phyloP scores from a whole-genome alignment of 2,888 invertebrate genomes.

The Lithophane leautieri region DNA sequence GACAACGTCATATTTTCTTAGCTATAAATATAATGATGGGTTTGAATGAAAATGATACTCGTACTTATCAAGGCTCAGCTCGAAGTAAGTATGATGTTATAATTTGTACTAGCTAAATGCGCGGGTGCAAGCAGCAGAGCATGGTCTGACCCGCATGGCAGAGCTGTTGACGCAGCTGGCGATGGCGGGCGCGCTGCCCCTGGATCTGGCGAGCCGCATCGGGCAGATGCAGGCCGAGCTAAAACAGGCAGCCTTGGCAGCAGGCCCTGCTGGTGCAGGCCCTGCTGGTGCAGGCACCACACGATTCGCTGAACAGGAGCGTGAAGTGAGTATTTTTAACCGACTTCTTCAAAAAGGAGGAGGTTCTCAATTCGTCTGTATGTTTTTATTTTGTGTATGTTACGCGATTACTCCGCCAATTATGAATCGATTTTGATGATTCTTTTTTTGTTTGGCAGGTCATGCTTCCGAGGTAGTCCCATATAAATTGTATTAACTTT shows the following conservation, averaged over 20 bases:
- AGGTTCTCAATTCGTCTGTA: no score
- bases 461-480: no score
- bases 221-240: conserved; percentile 19
- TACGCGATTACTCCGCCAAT: no score
- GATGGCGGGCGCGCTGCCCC: conserved; percentile 38
- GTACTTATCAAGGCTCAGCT: background rate
- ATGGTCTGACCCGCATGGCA: conserved; percentile 53
- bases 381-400: no score
- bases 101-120: conserved; percentile 40
- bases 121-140: conserved; percentile 56
- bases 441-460: no score
- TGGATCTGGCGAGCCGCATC: conserved; percentile 18
- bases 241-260: background rate
- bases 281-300: background rate
- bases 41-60: no score
- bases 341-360: no score
- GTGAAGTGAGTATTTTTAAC: conserved; percentile 7
- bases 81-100: background rate
- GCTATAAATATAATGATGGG: no score
- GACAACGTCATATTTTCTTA: no score
- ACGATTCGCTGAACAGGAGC: background rate
- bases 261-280: background rate
- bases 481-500: no score
- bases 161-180: conserved; percentile 50
- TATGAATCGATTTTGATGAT: no score